These are phyloP conservation scores for Grantiella picta DNA, from an alignment of 2,113 vertebrate species.

Conservation along the genomic window DNA sequence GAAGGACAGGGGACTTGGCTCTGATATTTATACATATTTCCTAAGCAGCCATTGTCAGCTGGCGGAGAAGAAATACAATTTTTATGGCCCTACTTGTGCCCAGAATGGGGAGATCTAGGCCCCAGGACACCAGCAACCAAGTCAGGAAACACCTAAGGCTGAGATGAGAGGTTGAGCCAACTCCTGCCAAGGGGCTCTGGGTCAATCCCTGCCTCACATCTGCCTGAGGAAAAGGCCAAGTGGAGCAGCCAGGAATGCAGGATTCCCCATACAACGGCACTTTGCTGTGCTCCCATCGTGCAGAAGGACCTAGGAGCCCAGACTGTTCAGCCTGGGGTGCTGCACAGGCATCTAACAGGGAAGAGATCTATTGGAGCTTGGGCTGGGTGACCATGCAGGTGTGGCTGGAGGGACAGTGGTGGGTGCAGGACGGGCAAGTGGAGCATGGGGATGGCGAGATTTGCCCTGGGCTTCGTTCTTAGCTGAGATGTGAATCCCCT, in stretches of 20 bases:
- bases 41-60: neutral
- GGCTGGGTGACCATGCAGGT: neutral
- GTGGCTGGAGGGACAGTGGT: neutral
- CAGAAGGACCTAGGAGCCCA: neutral
- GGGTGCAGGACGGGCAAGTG: neutral
- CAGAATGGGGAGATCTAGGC: neutral
- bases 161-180: neutral
- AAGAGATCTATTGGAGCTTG: neutral
- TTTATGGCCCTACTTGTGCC: neutral
- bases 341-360: neutral
- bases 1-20: neutral
- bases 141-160: neutral
- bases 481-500: neutral
- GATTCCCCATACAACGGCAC: neutral
- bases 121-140: neutral
- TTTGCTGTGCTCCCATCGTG: fast-evolving
- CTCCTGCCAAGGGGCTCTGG: neutral
- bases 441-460: fast-evolving
- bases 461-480: neutral
- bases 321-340: neutral
- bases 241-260: neutral
- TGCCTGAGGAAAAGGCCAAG: neutral
- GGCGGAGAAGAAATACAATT: neutral
- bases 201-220: neutral
- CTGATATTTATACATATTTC: neutral